Base-by-base conservation (phyloP, 1,140 invertebrate species). In the Leptinotarsa defecta region DNA sequence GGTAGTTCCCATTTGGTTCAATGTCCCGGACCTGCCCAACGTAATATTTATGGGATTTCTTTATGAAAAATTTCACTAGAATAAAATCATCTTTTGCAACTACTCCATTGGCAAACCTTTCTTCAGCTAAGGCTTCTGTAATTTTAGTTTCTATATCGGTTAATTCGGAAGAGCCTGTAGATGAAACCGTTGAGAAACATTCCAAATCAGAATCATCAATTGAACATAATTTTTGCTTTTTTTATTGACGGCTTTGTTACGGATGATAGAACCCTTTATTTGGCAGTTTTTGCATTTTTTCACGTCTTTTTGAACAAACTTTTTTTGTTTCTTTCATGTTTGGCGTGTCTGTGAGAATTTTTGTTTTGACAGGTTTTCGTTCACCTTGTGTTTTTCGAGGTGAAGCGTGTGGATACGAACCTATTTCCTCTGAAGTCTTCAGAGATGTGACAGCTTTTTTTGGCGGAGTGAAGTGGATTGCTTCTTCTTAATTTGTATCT, bases 351-450 rank as follows among this genome's bases (percentile, higher is more conserved):
- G 64, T 22, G 15, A 67, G 0, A 67, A n/a, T 34, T 67, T 67
- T n/a, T n/a, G n/a, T n/a, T n/a, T n/a, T n/a, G n/a, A n/a, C n/a
- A n/a, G n/a, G n/a, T n/a, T n/a, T n/a, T n/a, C n/a, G n/a, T n/a
- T n/a, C n/a, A n/a, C n/a, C n/a, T n/a, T n/a, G n/a, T n/a, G n/a
- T n/a, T n/a, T n/a, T n/a, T n/a, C n/a, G n/a, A n/a, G n/a, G n/a
- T n/a, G n/a, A n/a, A n/a, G n/a, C n/a, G n/a, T n/a, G n/a, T n/a
- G n/a, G n/a, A n/a, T n/a, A n/a, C n/a, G n/a, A n/a, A n/a, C n/a
- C n/a, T n/a, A n/a, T n/a, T n/a, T n/a, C 63, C 63, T 65, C 63
- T 22, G 63, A 20, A 65, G 63, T 22, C 24, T 65, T n/a, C n/a
- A n/a, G n/a, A n/a, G n/a, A n/a, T n/a, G n/a, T n/a, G 64, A 13